These are phyloP conservation scores for Ameiurus melas DNA, from an alignment of 2,113 vertebrate genomes.

Conservation along the genomic window DNA sequence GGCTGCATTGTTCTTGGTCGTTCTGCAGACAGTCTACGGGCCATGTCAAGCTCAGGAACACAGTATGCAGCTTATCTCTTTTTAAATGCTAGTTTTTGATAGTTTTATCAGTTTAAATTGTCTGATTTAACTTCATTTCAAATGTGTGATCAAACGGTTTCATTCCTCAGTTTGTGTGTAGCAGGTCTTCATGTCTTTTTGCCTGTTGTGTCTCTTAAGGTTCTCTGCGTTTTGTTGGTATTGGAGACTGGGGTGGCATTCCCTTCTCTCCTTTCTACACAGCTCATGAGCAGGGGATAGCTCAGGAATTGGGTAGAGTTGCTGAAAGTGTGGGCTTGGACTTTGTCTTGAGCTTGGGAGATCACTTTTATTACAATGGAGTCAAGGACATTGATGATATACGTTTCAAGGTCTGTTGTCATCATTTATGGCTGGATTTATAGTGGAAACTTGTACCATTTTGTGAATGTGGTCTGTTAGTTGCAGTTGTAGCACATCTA, in stretches of 20 bases:
- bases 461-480: background rate
- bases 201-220: conserved; percentile 45
- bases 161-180: background rate
- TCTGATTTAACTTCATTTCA: background rate
- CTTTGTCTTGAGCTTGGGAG: conserved; percentile 71
- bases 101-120: background rate
- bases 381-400: conserved; percentile 63
- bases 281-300: conserved; percentile 57
- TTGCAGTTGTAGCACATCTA: background rate
- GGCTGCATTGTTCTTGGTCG: conserved; percentile 29
- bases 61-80: conserved; percentile 21
- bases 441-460: background rate
- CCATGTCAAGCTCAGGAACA: conserved; percentile 42
- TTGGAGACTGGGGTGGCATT: conserved; percentile 70
- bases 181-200: background rate
- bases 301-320: conserved; percentile 57
- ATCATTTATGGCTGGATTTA: background rate
- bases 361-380: conserved; percentile 68
- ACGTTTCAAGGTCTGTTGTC: conserved; percentile 66
- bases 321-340: conserved; percentile 56
- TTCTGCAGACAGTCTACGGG: conserved; percentile 30
- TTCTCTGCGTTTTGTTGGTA: conserved; percentile 60
- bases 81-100: background rate
- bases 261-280: conserved; percentile 64
- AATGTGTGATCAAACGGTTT: background rate